Evolutionary conservation across 2,888 invertebrate genomes (phyloP).

Genomic region (Heliconius erato): DNA sequence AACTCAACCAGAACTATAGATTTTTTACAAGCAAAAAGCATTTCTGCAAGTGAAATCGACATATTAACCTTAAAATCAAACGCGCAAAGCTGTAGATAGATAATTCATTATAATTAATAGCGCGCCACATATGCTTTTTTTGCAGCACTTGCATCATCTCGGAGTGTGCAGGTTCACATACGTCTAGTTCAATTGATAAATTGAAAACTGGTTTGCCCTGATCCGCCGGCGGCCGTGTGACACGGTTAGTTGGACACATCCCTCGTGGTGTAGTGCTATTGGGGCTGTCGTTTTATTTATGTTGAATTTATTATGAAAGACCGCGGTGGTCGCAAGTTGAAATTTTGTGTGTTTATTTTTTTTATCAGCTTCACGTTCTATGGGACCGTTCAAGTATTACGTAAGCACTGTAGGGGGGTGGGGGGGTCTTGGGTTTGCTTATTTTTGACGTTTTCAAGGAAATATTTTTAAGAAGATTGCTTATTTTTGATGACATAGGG

Average conservation of each 20-base stretch:
- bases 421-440: no score
- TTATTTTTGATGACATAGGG: no score
- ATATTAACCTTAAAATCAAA: constrained; percentile 30
- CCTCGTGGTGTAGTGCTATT: constrained; percentile 26
- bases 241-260: constrained; percentile 63
- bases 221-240: constrained; percentile 63
- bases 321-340: no score
- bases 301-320: neutral
- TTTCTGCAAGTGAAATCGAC: constrained; percentile 27
- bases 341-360: no score
- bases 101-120: constrained; percentile 24
- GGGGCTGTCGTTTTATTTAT: constrained; percentile 5
- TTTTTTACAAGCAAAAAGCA: constrained; percentile 3
- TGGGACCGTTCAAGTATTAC: no score
- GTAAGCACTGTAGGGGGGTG: no score
- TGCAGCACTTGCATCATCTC: constrained; percentile 20
- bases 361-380: no score
- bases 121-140: constrained; percentile 23
- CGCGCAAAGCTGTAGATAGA: neutral
- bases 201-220: constrained; percentile 55
- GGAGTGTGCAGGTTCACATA: constrained; percentile 8
- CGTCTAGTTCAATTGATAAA: constrained; percentile 50
- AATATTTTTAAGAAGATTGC: no score
- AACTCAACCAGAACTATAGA: neutral
- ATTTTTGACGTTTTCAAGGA: no score